Evolutionary conservation across 2,888 invertebrate genomes (phyloP).

Genomic region (Ochropacha duplaris): DNA sequence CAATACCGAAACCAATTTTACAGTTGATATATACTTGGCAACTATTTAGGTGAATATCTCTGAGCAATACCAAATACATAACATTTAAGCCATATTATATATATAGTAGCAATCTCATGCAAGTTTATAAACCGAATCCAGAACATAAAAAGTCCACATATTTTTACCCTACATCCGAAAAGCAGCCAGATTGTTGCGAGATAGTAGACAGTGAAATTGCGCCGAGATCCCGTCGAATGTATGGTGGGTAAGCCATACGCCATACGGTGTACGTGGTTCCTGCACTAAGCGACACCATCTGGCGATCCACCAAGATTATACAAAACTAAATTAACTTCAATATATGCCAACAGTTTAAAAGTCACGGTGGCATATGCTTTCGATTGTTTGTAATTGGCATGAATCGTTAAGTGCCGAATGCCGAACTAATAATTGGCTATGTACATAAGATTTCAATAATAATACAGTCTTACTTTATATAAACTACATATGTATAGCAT

Average conservation of each 20-base stretch:
- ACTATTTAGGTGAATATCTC: too few relatives aligned
- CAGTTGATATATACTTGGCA: too few relatives aligned
- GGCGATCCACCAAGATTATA: constrained; percentile 52
- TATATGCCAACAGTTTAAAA: constrained; percentile 24
- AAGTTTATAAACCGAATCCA: too few relatives aligned
- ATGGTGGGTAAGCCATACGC: constrained; percentile 18
- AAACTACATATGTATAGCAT: too few relatives aligned
- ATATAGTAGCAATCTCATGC: too few relatives aligned
- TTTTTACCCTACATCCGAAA: constrained; percentile 2
- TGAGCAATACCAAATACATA: background rate
- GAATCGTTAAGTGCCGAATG: too few relatives aligned
- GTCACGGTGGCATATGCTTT: constrained; percentile 75
- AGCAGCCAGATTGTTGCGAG: constrained; percentile 52
- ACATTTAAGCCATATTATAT: background rate
- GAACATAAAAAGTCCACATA: background rate
- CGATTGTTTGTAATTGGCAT: constrained; percentile 58
- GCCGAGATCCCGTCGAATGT: constrained; percentile 14
- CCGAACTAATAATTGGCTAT: constrained; percentile 10
- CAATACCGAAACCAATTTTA: too few relatives aligned
- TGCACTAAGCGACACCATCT: constrained; percentile 47
- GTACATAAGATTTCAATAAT: too few relatives aligned
- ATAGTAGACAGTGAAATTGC: constrained; percentile 69
- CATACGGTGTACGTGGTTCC: constrained; percentile 48
- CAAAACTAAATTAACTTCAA: constrained; percentile 55
- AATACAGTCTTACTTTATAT: too few relatives aligned